Evolutionary conservation across 2,888 invertebrate genomes (phyloP).

Genomic region (Ischnus inquisitorius): DNA sequence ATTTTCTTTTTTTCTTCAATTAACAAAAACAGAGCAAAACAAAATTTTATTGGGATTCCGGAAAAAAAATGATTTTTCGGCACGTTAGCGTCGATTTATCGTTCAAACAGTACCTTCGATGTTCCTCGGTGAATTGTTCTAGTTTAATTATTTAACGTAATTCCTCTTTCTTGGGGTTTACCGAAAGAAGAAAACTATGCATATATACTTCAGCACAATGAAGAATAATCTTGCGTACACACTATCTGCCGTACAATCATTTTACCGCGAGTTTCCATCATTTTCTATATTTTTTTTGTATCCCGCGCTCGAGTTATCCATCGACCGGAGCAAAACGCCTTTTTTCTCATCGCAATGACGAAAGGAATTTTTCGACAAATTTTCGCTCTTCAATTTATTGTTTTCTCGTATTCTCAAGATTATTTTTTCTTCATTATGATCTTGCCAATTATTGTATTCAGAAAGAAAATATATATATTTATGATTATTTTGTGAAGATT

Average conservation of each 20-base stretch:
- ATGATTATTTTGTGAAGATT: slow-evolving; percentile 10
- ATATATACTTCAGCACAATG: not conserved
- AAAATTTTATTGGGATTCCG: not conserved
- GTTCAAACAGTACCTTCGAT: slow-evolving; percentile 5
- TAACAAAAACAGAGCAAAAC: not conserved
- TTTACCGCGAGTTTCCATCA: not conserved
- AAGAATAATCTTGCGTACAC: not conserved
- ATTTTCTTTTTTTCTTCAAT: not conserved
- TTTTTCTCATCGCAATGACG: not conserved
- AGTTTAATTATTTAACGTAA: not conserved
- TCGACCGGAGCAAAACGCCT: not conserved
- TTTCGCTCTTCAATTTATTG: not conserved
- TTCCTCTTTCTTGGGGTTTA: not conserved
- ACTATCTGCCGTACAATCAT: not conserved
- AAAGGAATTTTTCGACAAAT: not conserved
- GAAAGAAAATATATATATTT: not conserved
- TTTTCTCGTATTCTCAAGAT: not conserved
- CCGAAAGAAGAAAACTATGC: not conserved
- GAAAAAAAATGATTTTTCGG: not conserved
- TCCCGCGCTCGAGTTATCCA: not conserved
- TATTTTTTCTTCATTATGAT: not conserved
- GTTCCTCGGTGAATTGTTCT: slow-evolving; percentile 24
- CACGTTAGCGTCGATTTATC: not conserved
- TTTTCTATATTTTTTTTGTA: not conserved
- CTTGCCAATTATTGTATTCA: not conserved